Base-by-base conservation (phyloP, 2,888 invertebrate species). In the Galerucella pusilla region DNA sequence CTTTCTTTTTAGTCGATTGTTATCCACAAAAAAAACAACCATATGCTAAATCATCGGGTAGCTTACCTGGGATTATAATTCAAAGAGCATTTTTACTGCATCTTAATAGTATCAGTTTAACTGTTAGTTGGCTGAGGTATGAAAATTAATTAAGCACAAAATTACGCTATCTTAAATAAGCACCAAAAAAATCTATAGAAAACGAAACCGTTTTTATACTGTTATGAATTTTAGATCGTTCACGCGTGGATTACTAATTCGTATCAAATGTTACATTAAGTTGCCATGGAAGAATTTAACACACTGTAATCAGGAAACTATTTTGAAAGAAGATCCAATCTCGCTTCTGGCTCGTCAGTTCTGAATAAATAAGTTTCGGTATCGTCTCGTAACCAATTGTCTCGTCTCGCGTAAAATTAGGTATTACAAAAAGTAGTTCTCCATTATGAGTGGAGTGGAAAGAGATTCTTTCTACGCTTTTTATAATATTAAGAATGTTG, bases 111-210 rank as follows among this genome's bases (percentile, higher is more conserved):
- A 79, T 79, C 77, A 57, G 64, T 68, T 79, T 74, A 75, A 80
- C 70, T 74, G 74, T 75, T 76, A 67, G 59, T 73, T 71, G 42
- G 59, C 63, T 60, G 65, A 78, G 78, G 78, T 76, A 76, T 68
- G 74, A 67, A 79, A 80, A 71, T 79, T 80, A 81, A 81, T 81
- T 81, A 81, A 73, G 72, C 81, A 76, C 72, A 77, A 80, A 81
- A 80, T 81, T 78, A 75, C 76, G 71, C 69, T 69, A 73, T 73
- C 68, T 68, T 46, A 74, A 66, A 73, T 73, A 73, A 77, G 73
- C 71, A 74, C 78, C 76, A 79, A 77, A 77, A 78, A 74, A n/a
- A 66, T 45, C 65, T 46, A 66, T 63, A 42, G 14, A 65, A 46
- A 66, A 49, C 64, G 45, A 28, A 63, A 64, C 49, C 63, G 35